Evolutionary conservation across 1,140 invertebrate species (phyloP).

Genomic region (Drosophila teissieri): DNA sequence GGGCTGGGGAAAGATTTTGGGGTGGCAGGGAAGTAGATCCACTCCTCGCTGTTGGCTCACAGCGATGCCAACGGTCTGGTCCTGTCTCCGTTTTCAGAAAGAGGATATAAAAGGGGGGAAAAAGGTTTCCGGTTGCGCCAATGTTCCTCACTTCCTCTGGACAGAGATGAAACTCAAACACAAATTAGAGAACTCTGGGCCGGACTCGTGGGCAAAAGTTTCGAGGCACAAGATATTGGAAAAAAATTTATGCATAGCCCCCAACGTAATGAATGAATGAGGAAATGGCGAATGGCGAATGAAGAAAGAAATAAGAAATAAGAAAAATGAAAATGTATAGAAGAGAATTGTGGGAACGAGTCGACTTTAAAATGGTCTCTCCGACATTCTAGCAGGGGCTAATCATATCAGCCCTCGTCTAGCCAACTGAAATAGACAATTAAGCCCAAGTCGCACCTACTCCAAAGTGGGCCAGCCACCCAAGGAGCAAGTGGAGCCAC

Average conservation of each 20-base stretch:
- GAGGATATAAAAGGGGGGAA: slow-evolving; percentile 28
- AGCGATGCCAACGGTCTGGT: slow-evolving; percentile 26
- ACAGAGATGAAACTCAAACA: slow-evolving; percentile 72
- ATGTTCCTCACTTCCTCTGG: slow-evolving; percentile 68
- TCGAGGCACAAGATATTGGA: slow-evolving; percentile 57
- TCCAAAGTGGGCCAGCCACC: slow-evolving; percentile 41
- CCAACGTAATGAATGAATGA: slow-evolving; percentile 56
- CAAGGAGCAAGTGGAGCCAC: slow-evolving; percentile 26
- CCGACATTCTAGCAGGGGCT: not conserved
- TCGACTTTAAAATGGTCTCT: slow-evolving; percentile 34
- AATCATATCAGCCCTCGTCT: slow-evolving; percentile 49
- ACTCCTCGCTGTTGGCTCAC: slow-evolving; percentile 44
- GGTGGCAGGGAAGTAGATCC: slow-evolving; percentile 23
- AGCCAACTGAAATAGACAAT: slow-evolving; percentile 61
- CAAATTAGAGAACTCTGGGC: slow-evolving; percentile 74
- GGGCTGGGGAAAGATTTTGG: slow-evolving; percentile 47
- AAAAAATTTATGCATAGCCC: slow-evolving; percentile 52
- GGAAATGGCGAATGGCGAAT: slow-evolving; percentile 24
- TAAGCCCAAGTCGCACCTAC: slow-evolving; percentile 48
- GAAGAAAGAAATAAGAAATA: slow-evolving; percentile 7
- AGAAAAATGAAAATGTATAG: slow-evolving; percentile 1
- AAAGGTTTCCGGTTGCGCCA: slow-evolving; percentile 80
- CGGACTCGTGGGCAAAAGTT: slow-evolving; percentile 50
- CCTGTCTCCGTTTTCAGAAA: slow-evolving; percentile 52
- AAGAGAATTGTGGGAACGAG: not conserved